phyloP scores from a whole-genome alignment of 1,140 invertebrate species.

The Procambarus clarkii region DNA sequence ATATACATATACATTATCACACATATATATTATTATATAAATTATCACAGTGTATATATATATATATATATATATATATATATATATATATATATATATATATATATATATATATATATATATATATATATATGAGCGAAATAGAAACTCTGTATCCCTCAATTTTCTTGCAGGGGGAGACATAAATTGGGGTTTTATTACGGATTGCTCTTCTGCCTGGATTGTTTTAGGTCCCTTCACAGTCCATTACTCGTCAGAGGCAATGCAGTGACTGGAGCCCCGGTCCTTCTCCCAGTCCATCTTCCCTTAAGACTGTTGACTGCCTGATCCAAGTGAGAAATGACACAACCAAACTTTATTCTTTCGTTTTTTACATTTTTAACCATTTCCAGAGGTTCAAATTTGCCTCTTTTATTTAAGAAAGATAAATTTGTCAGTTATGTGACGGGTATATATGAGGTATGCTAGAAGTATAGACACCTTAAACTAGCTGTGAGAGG shows the following conservation, averaged over 20 bases:
- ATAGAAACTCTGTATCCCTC: slow-evolving; percentile 12
- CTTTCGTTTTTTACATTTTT: too few relatives aligned
- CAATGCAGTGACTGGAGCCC: slow-evolving; percentile 26
- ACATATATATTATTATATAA: too few relatives aligned
- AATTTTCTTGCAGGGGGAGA: slow-evolving; percentile 42
- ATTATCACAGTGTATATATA: background rate
- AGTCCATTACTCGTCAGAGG: slow-evolving; percentile 44
- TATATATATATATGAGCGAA: background rate
- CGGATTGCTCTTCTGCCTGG: slow-evolving; percentile 48
- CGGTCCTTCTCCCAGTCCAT: too few relatives aligned
- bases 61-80: background rate
- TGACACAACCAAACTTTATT: background rate
- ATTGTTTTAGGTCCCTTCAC: slow-evolving; percentile 28
- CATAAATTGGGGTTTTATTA: slow-evolving; percentile 54
- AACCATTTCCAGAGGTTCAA: too few relatives aligned
- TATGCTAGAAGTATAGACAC: background rate
- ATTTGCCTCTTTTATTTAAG: too few relatives aligned
- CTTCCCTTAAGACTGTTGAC: too few relatives aligned
- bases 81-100: slow-evolving; percentile 10
- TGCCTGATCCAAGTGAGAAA: background rate
- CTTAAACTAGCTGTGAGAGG: background rate
- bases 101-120: background rate
- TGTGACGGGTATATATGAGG: background rate
- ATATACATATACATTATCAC: too few relatives aligned
- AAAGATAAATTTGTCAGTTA: background rate